phyloP scores from a whole-genome alignment of 2,888 invertebrate species.

The Nesidiocoris tenuis region DNA sequence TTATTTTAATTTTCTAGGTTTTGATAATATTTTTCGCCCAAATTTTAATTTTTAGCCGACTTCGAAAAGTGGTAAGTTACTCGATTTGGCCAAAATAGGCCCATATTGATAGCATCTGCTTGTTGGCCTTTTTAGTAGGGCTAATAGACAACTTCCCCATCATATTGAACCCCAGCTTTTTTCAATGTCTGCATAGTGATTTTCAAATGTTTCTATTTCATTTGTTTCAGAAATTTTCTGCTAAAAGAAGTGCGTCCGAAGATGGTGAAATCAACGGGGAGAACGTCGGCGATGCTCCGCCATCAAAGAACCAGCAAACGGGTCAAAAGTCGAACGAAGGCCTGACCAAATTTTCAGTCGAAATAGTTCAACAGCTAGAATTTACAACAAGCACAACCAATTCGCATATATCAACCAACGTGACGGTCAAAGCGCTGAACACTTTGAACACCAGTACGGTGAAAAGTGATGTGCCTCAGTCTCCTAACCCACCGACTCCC shows the following conservation, averaged over 20 bases:
- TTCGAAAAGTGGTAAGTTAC: no score
- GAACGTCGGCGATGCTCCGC: constrained; percentile 28
- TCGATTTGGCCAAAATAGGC: no score
- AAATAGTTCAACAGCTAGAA: constrained; percentile 88
- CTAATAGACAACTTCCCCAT: no score
- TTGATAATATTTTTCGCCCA: no score
- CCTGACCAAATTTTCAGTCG: constrained; percentile 80
- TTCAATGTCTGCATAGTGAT: no score
- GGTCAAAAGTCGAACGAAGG: constrained; percentile 49
- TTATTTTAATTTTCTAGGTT: no score
- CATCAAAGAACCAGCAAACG: constrained; percentile 51
- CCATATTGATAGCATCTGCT: no score
- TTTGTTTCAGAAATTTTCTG: constrained; percentile 46
- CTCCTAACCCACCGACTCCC: constrained; percentile 45
- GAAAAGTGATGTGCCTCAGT: constrained; percentile 56
- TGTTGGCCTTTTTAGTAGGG: no score
- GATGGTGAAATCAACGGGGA: constrained; percentile 42
- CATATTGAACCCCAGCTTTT: no score
- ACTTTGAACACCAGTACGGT: constrained; percentile 57
- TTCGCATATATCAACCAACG: constrained; percentile 86
- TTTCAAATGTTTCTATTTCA: no score
- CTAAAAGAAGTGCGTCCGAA: constrained; percentile 46
- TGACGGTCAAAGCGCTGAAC: constrained; percentile 80
- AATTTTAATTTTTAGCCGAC: no score
- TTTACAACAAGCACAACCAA: constrained; percentile 85